Percentiles rank a stretch among this genome's conserved stretches.
Conservation (phyloP, 2,797 vertebrate species). For the Smutsia temminckii region DNA sequence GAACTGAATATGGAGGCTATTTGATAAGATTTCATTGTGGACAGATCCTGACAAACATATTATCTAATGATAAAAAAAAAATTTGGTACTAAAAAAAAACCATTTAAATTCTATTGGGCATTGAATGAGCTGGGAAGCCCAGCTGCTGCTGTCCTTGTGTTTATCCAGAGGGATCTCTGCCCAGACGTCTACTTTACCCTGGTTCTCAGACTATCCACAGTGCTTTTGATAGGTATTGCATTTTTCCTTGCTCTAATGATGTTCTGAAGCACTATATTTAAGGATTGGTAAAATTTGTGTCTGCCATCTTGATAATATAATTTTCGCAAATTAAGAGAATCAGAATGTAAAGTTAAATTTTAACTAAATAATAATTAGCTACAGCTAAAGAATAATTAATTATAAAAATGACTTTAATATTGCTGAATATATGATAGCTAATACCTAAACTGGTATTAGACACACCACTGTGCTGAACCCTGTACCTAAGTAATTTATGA, state of each 20-base stretch:
- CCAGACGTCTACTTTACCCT: not conserved
- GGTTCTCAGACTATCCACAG: not conserved
- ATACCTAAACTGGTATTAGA: conserved; percentile 85
- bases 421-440: conserved; percentile 78
- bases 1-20: not conserved
- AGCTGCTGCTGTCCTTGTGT: not conserved
- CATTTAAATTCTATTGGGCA: not conserved
- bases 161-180: not conserved
- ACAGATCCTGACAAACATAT: not conserved
- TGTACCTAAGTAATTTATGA: conserved; percentile 69
- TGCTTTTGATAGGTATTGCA: not conserved
- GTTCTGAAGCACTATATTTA: conserved; percentile 7
- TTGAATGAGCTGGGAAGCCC: not conserved
- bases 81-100: not conserved
- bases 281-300: not conserved
- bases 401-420: conserved; percentile 79
- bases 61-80: not conserved
- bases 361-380: conserved; percentile 71
- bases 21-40: not conserved
- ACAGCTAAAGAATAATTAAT: conserved; percentile 1
- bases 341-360: conserved; percentile 65
- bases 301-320: conserved; percentile 65
- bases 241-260: not conserved
- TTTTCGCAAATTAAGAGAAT: conserved; percentile 68
- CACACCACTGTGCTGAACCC: conserved; percentile 78